Evolutionary conservation across 2,888 invertebrate species (phyloP), one percentile per base, ranked within the genome.

Genomic region (Quadroppia sp.): DNA sequence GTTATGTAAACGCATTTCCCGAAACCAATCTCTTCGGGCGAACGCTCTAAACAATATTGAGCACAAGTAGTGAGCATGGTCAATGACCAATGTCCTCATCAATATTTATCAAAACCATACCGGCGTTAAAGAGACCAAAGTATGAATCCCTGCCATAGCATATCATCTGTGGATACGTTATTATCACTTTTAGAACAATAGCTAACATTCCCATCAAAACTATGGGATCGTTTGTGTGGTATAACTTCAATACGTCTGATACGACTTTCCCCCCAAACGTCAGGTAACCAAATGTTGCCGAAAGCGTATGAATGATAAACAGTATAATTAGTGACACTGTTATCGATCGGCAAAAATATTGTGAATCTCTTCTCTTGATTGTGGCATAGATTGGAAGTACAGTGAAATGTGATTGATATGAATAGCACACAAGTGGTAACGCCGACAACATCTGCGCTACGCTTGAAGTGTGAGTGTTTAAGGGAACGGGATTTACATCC

Each of bases 341-440:
- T 1, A 85, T 82, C 2, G 86, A 84, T 73, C 84, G 80, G 0
- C 83, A 81, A 78, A 87, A 87, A 71, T 84, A 83, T 56, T 79
- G 78, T 15, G 86, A 76, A 56, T 81, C 83, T 42, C 86, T 81
- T 4, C 84, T 81, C 77, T 84, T 83, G 83, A 87, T 84, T 78
- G 87, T 87, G 32, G 86, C 84, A 78, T 87, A 87, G 36, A 87
- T 86, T 3, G 88, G 87, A 75, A 88, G 85, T 11, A 86, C 84
- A 64, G 86, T 86, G 78, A 87, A 86, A 79, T 87, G 87, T 78
- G 86, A 85, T 86, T 87, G 87, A 81, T 87, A 87, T 6, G 86
- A 86, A 79, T 87, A 87, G 78, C 87, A 87, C 73, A 87, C 85
- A 13, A 86, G 85, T 28, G 88, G 87, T 17, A 88, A 82, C 36